Evolutionary conservation across 2,113 vertebrate species (phyloP).

Genomic region (Ciconia boyciana): DNA sequence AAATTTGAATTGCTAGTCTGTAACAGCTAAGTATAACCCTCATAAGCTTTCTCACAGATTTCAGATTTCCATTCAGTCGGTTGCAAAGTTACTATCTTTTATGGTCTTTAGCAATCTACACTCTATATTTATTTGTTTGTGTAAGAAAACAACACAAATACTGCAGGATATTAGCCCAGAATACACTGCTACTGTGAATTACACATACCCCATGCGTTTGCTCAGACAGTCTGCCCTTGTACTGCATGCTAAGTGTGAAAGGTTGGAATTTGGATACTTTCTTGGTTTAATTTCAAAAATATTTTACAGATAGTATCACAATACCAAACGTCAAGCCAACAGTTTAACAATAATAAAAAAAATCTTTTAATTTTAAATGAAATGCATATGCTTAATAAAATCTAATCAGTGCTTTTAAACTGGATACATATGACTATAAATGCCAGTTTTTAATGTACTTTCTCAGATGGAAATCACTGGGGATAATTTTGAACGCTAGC

Average conservation of each 20-base stretch:
- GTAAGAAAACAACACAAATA: neutral
- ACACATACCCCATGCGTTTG: neutral
- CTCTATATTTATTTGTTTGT: neutral
- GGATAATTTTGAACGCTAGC: neutral
- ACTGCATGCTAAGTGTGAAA: neutral
- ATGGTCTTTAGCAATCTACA: neutral
- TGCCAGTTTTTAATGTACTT: conserved; percentile 7
- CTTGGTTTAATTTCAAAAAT: conserved; percentile 18
- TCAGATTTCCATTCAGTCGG: neutral
- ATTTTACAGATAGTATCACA: conserved; percentile 25
- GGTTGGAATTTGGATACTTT: neutral
- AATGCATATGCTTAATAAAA: conserved; percentile 39
- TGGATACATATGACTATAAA: conserved; percentile 26
- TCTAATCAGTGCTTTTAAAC: conserved; percentile 36
- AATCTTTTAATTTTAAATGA: conserved; percentile 40
- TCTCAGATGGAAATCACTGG: conserved; percentile 37
- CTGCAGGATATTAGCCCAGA: neutral
- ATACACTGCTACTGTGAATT: neutral
- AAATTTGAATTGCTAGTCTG: neutral
- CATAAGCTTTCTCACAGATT: neutral
- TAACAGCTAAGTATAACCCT: neutral
- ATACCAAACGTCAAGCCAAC: neutral
- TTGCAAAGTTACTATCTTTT: neutral
- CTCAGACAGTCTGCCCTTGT: neutral
- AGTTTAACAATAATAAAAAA: neutral